Conservation (phyloP, 2,888 invertebrate genomes). For the Dryomyza anilis region DNA sequence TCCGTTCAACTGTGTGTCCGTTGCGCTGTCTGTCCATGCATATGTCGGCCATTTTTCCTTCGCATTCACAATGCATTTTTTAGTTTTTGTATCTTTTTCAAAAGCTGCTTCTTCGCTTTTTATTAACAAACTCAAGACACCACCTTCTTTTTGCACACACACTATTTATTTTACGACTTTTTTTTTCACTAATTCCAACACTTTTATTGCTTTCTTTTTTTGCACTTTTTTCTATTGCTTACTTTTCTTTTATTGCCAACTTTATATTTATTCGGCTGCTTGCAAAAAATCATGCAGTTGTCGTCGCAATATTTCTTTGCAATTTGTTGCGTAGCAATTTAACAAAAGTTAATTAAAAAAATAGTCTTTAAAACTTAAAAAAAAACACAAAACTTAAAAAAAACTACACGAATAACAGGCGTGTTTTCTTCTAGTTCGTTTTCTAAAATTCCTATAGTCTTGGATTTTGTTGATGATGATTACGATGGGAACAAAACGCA, state of each 20-base stretch:
- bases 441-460: background rate
- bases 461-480: background rate
- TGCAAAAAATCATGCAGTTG: no score
- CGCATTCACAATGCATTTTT: constrained; percentile 8
- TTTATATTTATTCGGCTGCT: no score
- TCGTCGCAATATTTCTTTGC: no score
- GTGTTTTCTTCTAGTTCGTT: no score
- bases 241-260: no score
- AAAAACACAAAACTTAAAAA: constrained; percentile 1
- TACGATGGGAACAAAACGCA: background rate
- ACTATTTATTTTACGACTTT: background rate
- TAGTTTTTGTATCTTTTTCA: background rate
- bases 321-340: background rate
- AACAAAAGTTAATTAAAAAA: background rate
- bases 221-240: no score
- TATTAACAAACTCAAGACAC: background rate
- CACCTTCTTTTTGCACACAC: background rate
- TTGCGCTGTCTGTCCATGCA: no score
- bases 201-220: background rate
- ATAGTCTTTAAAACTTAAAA: background rate
- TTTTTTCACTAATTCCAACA: background rate
- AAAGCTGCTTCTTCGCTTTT: background rate
- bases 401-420: background rate
- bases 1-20: background rate
- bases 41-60: constrained; percentile 24